Base-by-base conservation (phyloP, 2,888 invertebrate species). In the Sabatieria punctata region DNA sequence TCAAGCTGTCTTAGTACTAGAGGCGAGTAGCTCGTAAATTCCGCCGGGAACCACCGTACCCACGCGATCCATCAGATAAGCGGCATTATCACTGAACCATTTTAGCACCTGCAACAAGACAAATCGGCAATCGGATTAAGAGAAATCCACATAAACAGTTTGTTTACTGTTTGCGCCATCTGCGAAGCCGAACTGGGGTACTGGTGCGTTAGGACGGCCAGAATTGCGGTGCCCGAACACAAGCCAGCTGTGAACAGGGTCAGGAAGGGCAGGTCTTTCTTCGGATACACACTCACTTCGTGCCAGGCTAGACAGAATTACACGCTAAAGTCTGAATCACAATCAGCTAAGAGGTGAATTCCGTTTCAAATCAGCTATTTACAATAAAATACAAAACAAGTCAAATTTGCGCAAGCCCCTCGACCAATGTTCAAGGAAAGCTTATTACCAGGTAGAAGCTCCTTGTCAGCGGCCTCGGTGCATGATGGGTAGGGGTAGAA, bases 401-500 rank as follows among this genome's bases (percentile, higher is more conserved):
- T n/a, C n/a, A n/a, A n/a, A n/a, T n/a, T n/a, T n/a, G n/a, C n/a
- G n/a, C n/a, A n/a, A n/a, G n/a, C 15, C 11, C 15, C 30, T 30
- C 30, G 8, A 8, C 30, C 15, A 30, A 30, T 8, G 11, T 15
- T 11, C 23, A 18, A 4, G 23, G 6, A 26, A 23, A 25, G 4
- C 11, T 13, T 18, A 25, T 42, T 63, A 76, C 76, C 63, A 51
- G 86, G 88, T 59, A 91, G 71, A 38, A 89, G 73, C 71, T 85
- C 88, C 47, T 83, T 76, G 71, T 89, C 89, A 23, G 86, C 85
- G 67, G 81, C 83, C 68, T 88, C 86, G 40, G 86, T 85, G 66
- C 86, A 85, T 6, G 82, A 82, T 42, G 84, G 85, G 72, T 86
- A 86, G 24, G 85, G 85, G 73, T 85, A 85, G 69, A 86, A 86